phyloP scores from a whole-genome alignment of 2,888 invertebrate species.

The Lissocephala sabroskyi region DNA sequence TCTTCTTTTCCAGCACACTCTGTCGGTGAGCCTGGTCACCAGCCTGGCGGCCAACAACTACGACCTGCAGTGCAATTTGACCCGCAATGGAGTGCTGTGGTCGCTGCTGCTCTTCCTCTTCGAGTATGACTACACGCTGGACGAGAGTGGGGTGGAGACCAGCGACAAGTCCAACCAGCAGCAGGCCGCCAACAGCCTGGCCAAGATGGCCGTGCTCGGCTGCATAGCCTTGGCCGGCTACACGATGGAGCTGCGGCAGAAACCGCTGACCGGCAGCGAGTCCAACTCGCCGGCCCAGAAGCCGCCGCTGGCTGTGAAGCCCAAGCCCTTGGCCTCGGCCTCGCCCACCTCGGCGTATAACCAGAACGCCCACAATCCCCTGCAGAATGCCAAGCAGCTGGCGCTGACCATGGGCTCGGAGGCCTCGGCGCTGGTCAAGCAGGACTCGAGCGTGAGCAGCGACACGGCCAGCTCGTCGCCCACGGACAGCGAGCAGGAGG shows the following conservation, averaged over 20 bases:
- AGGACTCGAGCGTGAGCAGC: conserved; percentile 60
- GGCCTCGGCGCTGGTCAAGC: conserved; percentile 43
- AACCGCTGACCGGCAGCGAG: conserved; percentile 44
- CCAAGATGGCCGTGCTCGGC: conserved; percentile 88
- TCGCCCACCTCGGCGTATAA: conserved; percentile 63
- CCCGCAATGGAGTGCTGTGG: conserved; percentile 92
- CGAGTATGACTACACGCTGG: conserved; percentile 96
- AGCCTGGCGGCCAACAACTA: conserved; percentile 89
- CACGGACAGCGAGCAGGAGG: conserved; percentile 43
- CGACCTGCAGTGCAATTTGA: conserved; percentile 84
- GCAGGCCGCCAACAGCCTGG: conserved; percentile 93
- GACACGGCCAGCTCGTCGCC: conserved; percentile 55
- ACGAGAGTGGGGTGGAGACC: conserved; percentile 94
- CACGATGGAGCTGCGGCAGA: conserved; percentile 55
- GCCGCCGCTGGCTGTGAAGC: conserved; percentile 34
- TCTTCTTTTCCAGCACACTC: conserved; percentile 77
- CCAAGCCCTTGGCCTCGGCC: conserved; percentile 22
- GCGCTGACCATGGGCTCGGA: conserved; percentile 49
- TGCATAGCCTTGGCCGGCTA: conserved; percentile 88
- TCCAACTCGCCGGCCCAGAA: conserved; percentile 29
- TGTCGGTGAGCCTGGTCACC: conserved; percentile 92
- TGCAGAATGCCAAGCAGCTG: conserved; percentile 68
- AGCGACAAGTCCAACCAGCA: conserved; percentile 89
- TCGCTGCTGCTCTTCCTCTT: conserved; percentile 92
- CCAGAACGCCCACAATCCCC: conserved; percentile 71